Conservation (phyloP, 1,140 invertebrate species). For the Drosophila cardini region DNA sequence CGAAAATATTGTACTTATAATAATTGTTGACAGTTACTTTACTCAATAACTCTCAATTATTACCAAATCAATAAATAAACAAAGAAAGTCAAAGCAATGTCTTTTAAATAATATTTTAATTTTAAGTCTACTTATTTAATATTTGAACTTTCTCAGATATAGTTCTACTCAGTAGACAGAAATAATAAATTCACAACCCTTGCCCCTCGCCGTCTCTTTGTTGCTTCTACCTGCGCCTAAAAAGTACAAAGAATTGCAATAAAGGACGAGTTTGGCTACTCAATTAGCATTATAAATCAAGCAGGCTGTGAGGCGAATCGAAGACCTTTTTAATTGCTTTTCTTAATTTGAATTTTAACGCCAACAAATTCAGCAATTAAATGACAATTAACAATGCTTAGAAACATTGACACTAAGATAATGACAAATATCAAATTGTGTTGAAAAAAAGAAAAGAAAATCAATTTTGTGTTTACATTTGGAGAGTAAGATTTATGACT, state of each 20-base stretch:
- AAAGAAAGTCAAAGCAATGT: no score
- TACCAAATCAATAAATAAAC: no score
- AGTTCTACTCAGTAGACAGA: no score
- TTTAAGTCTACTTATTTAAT: no score
- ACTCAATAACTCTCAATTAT: no score
- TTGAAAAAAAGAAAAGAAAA: constrained; percentile 39
- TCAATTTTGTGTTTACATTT: constrained; percentile 53
- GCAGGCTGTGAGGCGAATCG: constrained; percentile 22
- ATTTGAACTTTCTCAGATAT: no score
- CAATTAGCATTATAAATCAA: constrained; percentile 60
- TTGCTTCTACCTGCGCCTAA: background rate
- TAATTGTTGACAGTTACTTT: no score
- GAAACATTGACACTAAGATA: constrained; percentile 10
- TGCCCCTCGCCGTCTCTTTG: no score
- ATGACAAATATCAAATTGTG: constrained; percentile 1
- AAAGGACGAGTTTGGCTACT: background rate
- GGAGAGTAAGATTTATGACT: constrained; percentile 33
- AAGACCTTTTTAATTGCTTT: constrained; percentile 54
- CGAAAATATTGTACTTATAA: no score
- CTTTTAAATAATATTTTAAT: no score
- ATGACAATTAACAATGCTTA: constrained; percentile 56
- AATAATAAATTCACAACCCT: no score
- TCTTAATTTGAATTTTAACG: constrained; percentile 66
- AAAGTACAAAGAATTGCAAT: background rate
- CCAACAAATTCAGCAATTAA: constrained; percentile 58